These are phyloP conservation scores for Cylloceria caligata DNA, from an alignment of 2,888 invertebrate genomes.

Conservation along the genomic window DNA sequence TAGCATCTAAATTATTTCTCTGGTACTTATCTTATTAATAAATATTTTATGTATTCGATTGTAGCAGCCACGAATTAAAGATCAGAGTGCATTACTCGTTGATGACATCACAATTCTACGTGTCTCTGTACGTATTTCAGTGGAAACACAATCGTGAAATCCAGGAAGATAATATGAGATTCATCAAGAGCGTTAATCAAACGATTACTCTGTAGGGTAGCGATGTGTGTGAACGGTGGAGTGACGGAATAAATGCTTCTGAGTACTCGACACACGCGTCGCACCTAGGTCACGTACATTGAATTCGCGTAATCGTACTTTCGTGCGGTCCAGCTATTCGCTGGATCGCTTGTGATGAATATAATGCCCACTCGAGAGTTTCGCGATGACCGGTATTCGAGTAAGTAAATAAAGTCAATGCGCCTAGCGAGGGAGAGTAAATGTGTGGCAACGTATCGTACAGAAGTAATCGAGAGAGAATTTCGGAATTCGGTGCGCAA, in stretches of 20 bases:
- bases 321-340: constrained; percentile 28
- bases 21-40: neutral
- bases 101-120: constrained; percentile 10
- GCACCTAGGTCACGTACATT: constrained; percentile 62
- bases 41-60: constrained; percentile 15
- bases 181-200: constrained; percentile 61
- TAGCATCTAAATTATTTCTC: neutral
- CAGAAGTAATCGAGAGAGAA: constrained; percentile 37
- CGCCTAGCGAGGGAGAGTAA: neutral
- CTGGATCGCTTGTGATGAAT: constrained; percentile 18
- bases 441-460: constrained; percentile 25
- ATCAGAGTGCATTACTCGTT: constrained; percentile 37
- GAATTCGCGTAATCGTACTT: constrained; percentile 52
- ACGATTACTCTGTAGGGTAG: constrained; percentile 46
- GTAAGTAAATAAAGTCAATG: constrained; percentile 37
- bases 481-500: constrained; percentile 8
- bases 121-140: neutral
- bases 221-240: constrained; percentile 17
- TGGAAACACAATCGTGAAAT: constrained; percentile 34
- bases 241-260: constrained; percentile 11
- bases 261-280: constrained; percentile 4
- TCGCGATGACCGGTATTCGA: constrained; percentile 48
- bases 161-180: constrained; percentile 57
- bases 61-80: constrained; percentile 44
- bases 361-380: constrained; percentile 34